Evolutionary conservation across 2,113 vertebrate species (phyloP), one percentile per base, ranked within the genome.

Genomic region (Xiphophorus hellerii): DNA sequence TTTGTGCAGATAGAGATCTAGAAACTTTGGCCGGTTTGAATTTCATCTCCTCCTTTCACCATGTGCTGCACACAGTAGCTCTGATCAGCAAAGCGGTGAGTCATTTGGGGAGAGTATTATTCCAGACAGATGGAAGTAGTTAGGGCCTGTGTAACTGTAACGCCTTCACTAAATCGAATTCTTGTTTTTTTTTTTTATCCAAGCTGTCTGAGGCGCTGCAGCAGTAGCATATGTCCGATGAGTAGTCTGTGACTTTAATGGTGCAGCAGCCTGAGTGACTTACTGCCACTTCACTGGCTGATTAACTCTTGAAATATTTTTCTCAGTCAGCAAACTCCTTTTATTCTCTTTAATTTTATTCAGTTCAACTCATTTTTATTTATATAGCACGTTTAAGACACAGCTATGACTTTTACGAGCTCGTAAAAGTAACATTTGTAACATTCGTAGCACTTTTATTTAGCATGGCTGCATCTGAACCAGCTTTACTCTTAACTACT

Each of bases 101-200:
- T 88, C 87, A 82, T 27, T n/a, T 72, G 62, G 64, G 44, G 31
- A 77, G 73, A 82, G 76, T 66, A 65, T 29, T 63, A 66, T 44
- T 77, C 15, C 33, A 69, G 65, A 83, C 87, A 91, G 84, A 92
- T 91, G 87, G 87, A 84, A 86, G 83, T 64, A 76, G 66, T 89
- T 90, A 60, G 22, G 74, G 71, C 66, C 39, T 73, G 64, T 74
- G 81, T 77, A 84, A 71, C 76, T 84, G 77, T 80, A 72, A 65
- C 62, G 54, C 54, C 78, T 69, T 37, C 83, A 30, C 78, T 84
- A 54, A 76, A 76, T 76, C 29, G 33, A 74, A 14, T 75, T 71
- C 29, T 22, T 78, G 58, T 62, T 11, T 44, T 13, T 73, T 66
- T 39, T n/a, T 78, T 62, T 64, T 15, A 51, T 54, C 79, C 77